Evolutionary conservation across 2,888 invertebrate species (phyloP).

Genomic region (Lasioglossum morio): DNA sequence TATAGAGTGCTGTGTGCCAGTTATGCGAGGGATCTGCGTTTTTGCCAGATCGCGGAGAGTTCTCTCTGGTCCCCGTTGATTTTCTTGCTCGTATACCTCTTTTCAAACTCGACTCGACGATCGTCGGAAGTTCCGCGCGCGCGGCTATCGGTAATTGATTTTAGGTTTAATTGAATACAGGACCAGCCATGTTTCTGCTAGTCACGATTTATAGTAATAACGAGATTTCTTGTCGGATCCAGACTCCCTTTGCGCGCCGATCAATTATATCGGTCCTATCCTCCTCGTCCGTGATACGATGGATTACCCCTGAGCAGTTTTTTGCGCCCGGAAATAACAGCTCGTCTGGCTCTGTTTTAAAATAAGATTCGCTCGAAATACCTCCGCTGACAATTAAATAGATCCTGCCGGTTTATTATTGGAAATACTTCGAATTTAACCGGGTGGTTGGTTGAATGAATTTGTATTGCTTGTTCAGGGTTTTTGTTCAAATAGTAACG

Average conservation of each 20-base stretch:
- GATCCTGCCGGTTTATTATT: not conserved
- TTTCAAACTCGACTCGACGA: conserved; percentile 34
- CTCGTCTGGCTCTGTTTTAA: not conserved
- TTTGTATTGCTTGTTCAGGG: not conserved
- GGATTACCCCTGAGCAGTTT: conserved; percentile 22
- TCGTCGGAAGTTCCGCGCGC: conserved; percentile 31
- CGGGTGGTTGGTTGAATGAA: not conserved
- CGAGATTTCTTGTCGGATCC: conserved; percentile 17
- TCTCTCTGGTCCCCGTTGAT: conserved; percentile 23
- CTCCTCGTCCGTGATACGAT: conserved; percentile 14
- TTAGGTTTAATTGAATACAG: conserved; percentile 47
- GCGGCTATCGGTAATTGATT: conserved; percentile 52
- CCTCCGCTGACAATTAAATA: not conserved
- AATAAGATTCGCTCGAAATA: not conserved
- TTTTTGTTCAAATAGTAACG: no score
- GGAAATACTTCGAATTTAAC: not conserved
- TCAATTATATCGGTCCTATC: conserved; percentile 18
- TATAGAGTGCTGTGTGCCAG: conserved; percentile 57
- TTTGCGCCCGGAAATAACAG: not conserved
- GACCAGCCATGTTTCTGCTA: conserved; percentile 24
- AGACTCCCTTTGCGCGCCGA: not conserved
- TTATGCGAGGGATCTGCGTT: conserved; percentile 57
- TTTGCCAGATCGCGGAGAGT: conserved; percentile 32
- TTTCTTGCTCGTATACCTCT: conserved; percentile 31
- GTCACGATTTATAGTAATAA: conserved; percentile 47